Percentiles rank a stretch among this genome's conserved stretches.
phyloP scores from a whole-genome alignment of 2,797 vertebrate genomes.

The Gallinago nigripennis region DNA sequence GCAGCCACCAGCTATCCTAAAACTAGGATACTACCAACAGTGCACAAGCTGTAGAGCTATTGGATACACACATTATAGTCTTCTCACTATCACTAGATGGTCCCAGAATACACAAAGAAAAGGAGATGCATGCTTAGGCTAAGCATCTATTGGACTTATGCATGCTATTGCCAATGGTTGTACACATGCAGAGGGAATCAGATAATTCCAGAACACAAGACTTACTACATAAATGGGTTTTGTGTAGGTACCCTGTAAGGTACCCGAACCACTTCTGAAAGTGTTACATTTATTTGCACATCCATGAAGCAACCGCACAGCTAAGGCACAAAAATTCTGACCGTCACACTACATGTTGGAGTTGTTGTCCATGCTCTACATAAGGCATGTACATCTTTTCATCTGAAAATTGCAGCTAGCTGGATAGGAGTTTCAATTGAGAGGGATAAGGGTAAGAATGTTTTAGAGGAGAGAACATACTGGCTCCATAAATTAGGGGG shows the following conservation, averaged over 20 bases:
- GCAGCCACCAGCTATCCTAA: background rate
- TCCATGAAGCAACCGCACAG: background rate
- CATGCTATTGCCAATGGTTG: background rate
- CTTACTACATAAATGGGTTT: background rate
- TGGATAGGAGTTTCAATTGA: background rate
- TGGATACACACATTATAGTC: background rate
- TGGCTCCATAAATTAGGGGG: background rate
- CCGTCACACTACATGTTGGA: background rate
- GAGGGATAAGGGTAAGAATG: background rate
- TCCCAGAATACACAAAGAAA: background rate
- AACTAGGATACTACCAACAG: background rate
- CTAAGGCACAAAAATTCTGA: background rate
- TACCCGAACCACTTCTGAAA: background rate
- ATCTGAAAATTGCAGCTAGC: background rate
- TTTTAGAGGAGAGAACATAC: background rate
- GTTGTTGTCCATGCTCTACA: background rate
- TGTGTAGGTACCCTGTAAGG: background rate
- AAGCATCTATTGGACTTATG: background rate
- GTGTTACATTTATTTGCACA: background rate
- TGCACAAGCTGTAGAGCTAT: background rate
- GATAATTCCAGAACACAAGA: background rate
- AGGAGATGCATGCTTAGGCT: background rate
- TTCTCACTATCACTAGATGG: background rate
- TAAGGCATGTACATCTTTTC: background rate
- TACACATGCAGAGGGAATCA: background rate